Evolutionary conservation across 1,140 invertebrate genomes (phyloP).

Genomic region (Philotrypesis tridentata): DNA sequence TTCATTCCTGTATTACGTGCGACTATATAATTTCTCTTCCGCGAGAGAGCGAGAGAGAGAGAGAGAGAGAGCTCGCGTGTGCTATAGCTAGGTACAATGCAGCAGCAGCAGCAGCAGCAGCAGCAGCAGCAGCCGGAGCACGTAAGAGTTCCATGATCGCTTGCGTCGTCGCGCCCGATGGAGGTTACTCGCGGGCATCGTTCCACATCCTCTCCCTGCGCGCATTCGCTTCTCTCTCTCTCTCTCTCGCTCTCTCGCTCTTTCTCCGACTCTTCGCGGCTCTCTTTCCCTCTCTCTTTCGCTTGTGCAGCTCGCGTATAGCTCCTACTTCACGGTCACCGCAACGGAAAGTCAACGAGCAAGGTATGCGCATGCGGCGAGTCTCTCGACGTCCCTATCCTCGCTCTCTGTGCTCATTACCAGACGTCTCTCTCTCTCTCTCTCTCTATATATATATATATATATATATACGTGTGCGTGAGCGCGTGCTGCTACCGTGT

Average conservation of each 20-base stretch:
- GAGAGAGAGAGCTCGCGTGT: slow-evolving; percentile 2
- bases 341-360: slow-evolving; percentile 67
- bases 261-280: slow-evolving; percentile 42
- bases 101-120: not conserved
- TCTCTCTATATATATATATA: no score
- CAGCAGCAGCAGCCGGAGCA: not conserved
- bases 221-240: slow-evolving; percentile 41
- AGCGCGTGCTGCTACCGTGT: no score
- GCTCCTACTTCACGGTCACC: slow-evolving; percentile 50
- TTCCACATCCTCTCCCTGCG: slow-evolving; percentile 64
- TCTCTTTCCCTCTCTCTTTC: slow-evolving; percentile 32
- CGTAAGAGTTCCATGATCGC: not conserved
- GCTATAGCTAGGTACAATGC: not conserved
- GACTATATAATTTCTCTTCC: not conserved
- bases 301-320: slow-evolving; percentile 44
- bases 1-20: not conserved
- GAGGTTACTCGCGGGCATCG: slow-evolving; percentile 72
- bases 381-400: no score
- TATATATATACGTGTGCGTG: no score
- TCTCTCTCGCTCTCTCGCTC: slow-evolving; percentile 42
- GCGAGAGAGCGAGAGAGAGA: slow-evolving; percentile 11
- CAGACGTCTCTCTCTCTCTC: no score
- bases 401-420: not conserved
- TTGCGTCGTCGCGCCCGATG: slow-evolving; percentile 57
- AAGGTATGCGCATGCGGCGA: slow-evolving; percentile 51